Percentiles rank a stretch among this genome's conserved stretches.
phyloP scores from a whole-genome alignment of 2,888 invertebrate species.

The Antheraea yamamai region DNA sequence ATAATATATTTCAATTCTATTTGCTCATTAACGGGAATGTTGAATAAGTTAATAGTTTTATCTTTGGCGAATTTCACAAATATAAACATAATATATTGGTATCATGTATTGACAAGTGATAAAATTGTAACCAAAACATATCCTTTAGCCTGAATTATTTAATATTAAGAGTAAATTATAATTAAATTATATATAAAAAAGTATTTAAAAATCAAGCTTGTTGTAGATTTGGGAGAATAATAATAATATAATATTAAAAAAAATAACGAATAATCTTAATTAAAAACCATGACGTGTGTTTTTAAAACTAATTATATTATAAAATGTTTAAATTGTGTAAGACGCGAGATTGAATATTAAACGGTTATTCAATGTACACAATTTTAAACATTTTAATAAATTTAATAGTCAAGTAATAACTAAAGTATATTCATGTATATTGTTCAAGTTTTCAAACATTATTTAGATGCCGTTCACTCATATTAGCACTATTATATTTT shows the following conservation, averaged over 20 bases:
- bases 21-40: neutral
- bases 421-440: constrained; percentile 22
- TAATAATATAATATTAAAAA: neutral
- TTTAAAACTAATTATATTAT: constrained; percentile 17
- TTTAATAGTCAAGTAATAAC: constrained; percentile 14
- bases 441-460: constrained; percentile 15
- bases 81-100: constrained; percentile 23
- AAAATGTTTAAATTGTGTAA: constrained; percentile 59
- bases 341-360: constrained; percentile 72
- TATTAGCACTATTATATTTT: constrained; percentile 24
- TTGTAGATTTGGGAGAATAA: constrained; percentile 1
- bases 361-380: constrained; percentile 62
- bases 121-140: constrained; percentile 75
- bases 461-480: constrained; percentile 14
- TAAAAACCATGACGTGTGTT: neutral
- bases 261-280: neutral
- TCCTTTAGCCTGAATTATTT: constrained; percentile 71
- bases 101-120: constrained; percentile 56
- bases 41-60: constrained; percentile 4
- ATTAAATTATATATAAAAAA: constrained; percentile 31
- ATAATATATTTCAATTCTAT: neutral
- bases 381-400: constrained; percentile 54
- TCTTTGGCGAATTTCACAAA: neutral
- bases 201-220: constrained; percentile 14
- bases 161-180: constrained; percentile 47